These are phyloP conservation scores for Margaritifera margaritifera DNA, from an alignment of 2,888 invertebrate genomes.

Conservation along the genomic window DNA sequence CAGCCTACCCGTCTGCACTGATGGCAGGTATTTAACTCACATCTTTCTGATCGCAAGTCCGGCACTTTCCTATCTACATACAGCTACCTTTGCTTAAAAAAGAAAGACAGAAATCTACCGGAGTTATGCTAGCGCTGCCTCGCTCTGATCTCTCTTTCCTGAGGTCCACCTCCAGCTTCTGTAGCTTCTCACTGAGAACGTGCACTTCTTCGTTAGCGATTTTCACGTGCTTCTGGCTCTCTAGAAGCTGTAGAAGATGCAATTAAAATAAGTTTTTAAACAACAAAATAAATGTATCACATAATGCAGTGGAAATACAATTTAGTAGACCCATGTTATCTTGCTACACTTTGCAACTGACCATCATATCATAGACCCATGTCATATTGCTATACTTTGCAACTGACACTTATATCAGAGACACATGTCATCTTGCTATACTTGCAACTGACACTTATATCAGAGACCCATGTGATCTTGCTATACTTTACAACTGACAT, in stretches of 20 bases:
- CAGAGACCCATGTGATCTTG: no score
- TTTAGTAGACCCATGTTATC: background rate
- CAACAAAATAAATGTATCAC: background rate
- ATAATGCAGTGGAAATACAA: background rate
- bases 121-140: no score
- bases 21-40: no score
- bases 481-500: background rate
- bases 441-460: background rate
- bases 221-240: constrained; percentile 62
- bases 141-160: no score
- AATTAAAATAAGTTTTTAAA: background rate
- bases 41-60: no score
- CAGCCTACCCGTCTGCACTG: no score
- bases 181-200: constrained; percentile 60
- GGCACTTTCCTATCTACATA: no score
- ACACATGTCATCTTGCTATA: no score
- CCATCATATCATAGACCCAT: background rate
- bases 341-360: background rate
- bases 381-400: no score
- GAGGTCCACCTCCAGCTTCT: constrained; percentile 54
- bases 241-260: constrained; percentile 43
- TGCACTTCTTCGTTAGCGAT: constrained; percentile 67
- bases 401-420: background rate
- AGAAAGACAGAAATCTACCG: no score
- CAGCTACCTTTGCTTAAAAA: no score